A percentile compares a stretch with the other conserved stretches of the same genome.
Conservation (phyloP, 2,888 invertebrate species). For the Elmis aenea region DNA sequence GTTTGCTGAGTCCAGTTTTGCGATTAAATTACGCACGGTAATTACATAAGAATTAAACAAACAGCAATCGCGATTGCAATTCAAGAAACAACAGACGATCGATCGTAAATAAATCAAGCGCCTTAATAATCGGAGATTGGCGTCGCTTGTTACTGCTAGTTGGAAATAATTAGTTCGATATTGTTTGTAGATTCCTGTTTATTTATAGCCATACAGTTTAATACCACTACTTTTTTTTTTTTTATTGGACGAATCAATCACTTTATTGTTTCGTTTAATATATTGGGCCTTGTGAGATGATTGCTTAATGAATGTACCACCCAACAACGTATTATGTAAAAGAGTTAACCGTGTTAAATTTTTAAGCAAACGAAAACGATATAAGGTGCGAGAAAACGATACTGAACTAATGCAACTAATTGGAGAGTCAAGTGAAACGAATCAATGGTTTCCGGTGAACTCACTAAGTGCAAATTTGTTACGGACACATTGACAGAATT, state of each 20-base stretch:
- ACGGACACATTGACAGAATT: constrained; percentile 2
- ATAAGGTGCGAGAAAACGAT: no score
- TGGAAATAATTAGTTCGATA: constrained; percentile 16
- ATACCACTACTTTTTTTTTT: no score
- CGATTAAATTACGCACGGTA: not conserved
- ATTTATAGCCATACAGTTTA: not conserved
- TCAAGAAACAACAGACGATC: constrained; percentile 9
- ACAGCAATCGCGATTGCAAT: constrained; percentile 5
- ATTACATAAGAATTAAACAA: not conserved
- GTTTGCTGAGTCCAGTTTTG: constrained; percentile 6
- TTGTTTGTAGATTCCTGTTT: constrained; percentile 7
- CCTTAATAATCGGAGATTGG: constrained; percentile 10
- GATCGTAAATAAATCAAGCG: constrained; percentile 14
- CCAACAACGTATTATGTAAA: no score
- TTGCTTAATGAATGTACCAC: no score
- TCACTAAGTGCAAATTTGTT: constrained; percentile 5
- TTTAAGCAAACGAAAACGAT: no score
- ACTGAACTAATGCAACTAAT: not conserved
- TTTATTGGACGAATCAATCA: no score
- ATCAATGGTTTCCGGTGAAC: constrained; percentile 3
- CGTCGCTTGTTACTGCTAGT: constrained; percentile 13
- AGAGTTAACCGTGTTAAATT: no score
- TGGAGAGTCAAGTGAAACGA: constrained; percentile 4
- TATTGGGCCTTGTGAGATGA: no score
- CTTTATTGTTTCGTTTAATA: no score